Evolutionary conservation across 1,140 invertebrate species (phyloP).

Genomic region (Listronotus oregonensis): DNA sequence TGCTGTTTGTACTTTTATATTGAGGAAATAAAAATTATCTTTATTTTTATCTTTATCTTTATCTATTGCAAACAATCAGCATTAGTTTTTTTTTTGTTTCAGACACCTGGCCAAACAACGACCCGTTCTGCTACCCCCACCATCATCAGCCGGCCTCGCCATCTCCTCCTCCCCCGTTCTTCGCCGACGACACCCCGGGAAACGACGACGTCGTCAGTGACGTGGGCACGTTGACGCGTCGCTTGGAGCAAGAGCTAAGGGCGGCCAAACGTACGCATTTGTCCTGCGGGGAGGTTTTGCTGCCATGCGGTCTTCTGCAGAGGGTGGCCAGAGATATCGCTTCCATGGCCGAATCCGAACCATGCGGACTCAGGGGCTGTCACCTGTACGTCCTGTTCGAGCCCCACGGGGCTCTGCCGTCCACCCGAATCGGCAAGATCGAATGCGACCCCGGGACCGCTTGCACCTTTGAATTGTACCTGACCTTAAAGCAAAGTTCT

Average conservation of each 20-base stretch:
- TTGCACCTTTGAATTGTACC: constrained; percentile 82
- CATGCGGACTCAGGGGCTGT: constrained; percentile 80
- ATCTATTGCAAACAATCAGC: no score
- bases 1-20: no score
- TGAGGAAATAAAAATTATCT: no score
- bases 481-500: constrained; percentile 80
- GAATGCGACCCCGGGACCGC: constrained; percentile 81
- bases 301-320: constrained; percentile 77
- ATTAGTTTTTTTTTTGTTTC: constrained; percentile 23
- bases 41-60: no score
- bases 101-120: constrained; percentile 40
- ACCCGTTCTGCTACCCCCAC: constrained; percentile 30
- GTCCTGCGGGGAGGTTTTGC: constrained; percentile 77
- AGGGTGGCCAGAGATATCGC: constrained; percentile 74
- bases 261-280: constrained; percentile 78
- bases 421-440: constrained; percentile 66
- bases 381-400: constrained; percentile 78
- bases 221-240: constrained; percentile 65
- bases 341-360: constrained; percentile 80
- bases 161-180: constrained; percentile 3
- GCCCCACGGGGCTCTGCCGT: constrained; percentile 66
- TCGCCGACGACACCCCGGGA: constrained; percentile 15
- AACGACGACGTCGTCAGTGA: constrained; percentile 45
- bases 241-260: constrained; percentile 75
- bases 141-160: constrained; percentile 21